Base-by-base conservation (phyloP, 2,797 vertebrate genomes). In the Dallia pectoralis region DNA sequence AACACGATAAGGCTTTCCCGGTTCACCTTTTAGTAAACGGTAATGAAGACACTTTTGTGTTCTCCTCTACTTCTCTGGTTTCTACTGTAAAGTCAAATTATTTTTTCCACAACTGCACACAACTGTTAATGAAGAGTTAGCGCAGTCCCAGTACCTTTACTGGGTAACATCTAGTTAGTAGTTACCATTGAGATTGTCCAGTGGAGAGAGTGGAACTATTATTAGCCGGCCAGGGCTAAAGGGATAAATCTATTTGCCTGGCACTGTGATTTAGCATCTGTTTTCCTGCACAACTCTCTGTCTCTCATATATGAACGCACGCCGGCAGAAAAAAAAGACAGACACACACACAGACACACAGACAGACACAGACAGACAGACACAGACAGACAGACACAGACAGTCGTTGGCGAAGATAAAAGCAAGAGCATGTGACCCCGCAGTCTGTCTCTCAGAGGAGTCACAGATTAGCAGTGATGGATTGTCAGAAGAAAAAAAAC, bases 231-330 rank as follows among this genome's bases (percentile, higher is more conserved):
- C 82, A 83, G 82, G 86, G 79, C 75, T 81, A 51, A 79, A 80
- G 83, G 70, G 79, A 87, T 73, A 78, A 77, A 48, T 76, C 81
- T 84, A 81, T 74, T 81, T 79, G 84, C 80, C 78, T 81, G 79
- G 80, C 82, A n/a, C 90, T 90, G 79, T 90, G 89, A 91, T 91
- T 92, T 91, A 91, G 87, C 89, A 91, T 92, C 90, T 92, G 90
- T 79, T 80, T 19, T 22, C 51, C 19, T 53, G n/a, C 51, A 53
- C 51, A 53, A n/a, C 18, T 19, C 51, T 53, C 51, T 53, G 18
- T 19, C 51, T 53, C 51, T 27, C 12, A 4, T 30, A 22, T 6
- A 63, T 14, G 29, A 4, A 63, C 61, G 5, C 27, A 63, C 6
- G 2, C 22, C 25, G 14, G 16, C 56, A 1, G 18, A 61, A 18